Base-by-base conservation (phyloP, 1,140 invertebrate genomes). In the Chrysomallon squamiferum region DNA sequence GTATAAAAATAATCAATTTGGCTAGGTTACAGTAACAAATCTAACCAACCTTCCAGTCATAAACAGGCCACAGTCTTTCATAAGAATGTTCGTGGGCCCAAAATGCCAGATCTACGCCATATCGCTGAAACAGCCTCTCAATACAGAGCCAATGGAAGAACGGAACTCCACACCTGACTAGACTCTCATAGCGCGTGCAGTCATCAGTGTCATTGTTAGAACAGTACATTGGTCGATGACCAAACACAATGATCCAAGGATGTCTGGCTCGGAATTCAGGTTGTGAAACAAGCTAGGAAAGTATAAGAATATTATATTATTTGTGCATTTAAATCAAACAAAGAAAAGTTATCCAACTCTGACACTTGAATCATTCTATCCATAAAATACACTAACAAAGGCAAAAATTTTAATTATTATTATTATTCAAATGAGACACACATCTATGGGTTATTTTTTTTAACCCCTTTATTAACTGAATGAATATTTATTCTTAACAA, bases 61-160 rank as follows among this genome's bases (percentile, higher is more conserved):
- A 98, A 52, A 98, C 89, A 1, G 97, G 96, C 91, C 92, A 98
- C 61, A 96, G 86, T 49, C 97, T 87, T 87, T 98, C 95, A 82
- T 98, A 98, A 18, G 93, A 93, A 86, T 99, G 96, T 85, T 98
- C 96, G 83, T 99, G 96, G 0, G 94, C 96, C 94, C 95, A 97
- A n/a, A 98, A 87, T 79, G 91, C 90, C 57, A 98, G 81, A 86
- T 99, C 97, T 18, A 99, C 97, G 52, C 93, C 94, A 80, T 94
- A 91, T 56, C 94, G 88, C 75, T 92, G 91, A 78, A 98, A 93
- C 3, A 98, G 80, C 27, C 93, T 87, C 87, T 99, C 97, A 56
- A 98, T 82, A 11, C 77, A 74, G 72, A 68, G 69, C 0, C 54
- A 20, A 54, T 79, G 68, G 15, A 80, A 41, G 29, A 71, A 52